Evolutionary conservation across 2,113 vertebrate genomes (phyloP), one percentile per base, ranked within the genome.

Genomic region (Oenanthe melanoleuca): DNA sequence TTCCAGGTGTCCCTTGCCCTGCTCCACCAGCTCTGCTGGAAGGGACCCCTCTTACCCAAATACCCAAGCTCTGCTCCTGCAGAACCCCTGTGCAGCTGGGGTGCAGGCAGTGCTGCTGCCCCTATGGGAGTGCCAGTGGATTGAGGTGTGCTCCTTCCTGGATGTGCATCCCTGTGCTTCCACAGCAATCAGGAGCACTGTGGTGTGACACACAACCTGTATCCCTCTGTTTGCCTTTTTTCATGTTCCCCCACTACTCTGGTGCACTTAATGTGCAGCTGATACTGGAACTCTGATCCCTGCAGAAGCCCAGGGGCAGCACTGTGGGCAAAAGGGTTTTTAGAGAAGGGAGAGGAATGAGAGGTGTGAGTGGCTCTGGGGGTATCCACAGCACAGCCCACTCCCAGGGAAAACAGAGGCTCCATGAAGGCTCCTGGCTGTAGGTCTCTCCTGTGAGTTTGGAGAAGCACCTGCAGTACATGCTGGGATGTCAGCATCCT

Each of bases 61-160:
- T 0, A 12, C 23, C 24, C 49, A 42, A 59, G 15, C 11, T 44
- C 52, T 79, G 52, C 57, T 52, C 12, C 24, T 6, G 61, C 81
- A 59, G 34, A 7, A n/a, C 9, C 18, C 1, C 29, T 17, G 49
- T 0, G 1, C 29, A 55, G 14, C 8, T 0, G 0, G 0, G 20
- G 16, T 37, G 65, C 28, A 31, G 69, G 64, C 52, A 20, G 28
- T 20, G 61, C 15, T 44, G 52, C 69, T 81, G 72, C 29, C 52
- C 15, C n/a, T 12, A 2, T 6, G 1, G 44, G 12, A 9, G 33
- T 2, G 10, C 4, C 7, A 4, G 38, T 19, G 60, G 2, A 8
- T 7, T 1, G 5, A 25, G 65, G 22, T 34, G 69, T 65, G 28
- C 4, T 73, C 70, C n/a, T n/a, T 9, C 60, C 28, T 52, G 69